These are phyloP conservation scores for Danaus melanippus DNA, from an alignment of 1,140 invertebrate genomes.

Conservation along the genomic window DNA sequence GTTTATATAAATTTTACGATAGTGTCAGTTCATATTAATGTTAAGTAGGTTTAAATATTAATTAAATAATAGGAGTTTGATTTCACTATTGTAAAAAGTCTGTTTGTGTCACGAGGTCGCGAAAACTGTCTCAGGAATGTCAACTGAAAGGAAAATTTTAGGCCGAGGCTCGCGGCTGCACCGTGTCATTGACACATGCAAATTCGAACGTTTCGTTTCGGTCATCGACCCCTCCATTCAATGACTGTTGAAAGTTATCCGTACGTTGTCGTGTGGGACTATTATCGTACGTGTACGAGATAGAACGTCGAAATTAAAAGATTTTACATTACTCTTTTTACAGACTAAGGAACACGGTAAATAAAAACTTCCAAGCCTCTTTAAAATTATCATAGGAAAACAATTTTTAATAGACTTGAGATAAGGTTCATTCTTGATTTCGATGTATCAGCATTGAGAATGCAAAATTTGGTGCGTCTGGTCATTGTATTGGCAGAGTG, in stretches of 20 bases:
- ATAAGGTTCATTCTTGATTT: constrained; percentile 6
- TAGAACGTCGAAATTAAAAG: constrained; percentile 2
- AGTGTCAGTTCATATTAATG: too few relatives aligned
- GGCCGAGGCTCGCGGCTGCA: constrained; percentile 18
- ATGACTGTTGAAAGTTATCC: constrained; percentile 28
- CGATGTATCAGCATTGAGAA: not conserved
- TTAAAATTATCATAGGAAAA: constrained; percentile 2
- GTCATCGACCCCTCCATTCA: constrained; percentile 29
- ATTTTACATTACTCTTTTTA: constrained; percentile 9
- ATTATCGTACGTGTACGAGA: constrained; percentile 13
- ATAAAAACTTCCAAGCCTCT: not conserved
- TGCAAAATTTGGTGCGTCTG: constrained; percentile 45
- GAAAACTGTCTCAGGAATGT: constrained; percentile 44
- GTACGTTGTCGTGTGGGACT: constrained; percentile 19
- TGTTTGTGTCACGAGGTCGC: constrained; percentile 54
- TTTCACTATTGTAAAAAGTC: constrained; percentile 29
- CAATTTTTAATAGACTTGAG: not conserved
- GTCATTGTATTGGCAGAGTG: constrained; percentile 58
- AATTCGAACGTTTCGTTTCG: constrained; percentile 28
- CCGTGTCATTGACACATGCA: constrained; percentile 28
- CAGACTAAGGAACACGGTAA: constrained; percentile 3
- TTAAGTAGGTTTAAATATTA: not conserved
- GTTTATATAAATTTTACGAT: too few relatives aligned
- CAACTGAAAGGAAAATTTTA: constrained; percentile 31
- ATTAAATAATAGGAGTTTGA: constrained; percentile 24